phyloP scores from a whole-genome alignment of 1,140 invertebrate genomes.

The Hyposmocoma kahamanoa region DNA sequence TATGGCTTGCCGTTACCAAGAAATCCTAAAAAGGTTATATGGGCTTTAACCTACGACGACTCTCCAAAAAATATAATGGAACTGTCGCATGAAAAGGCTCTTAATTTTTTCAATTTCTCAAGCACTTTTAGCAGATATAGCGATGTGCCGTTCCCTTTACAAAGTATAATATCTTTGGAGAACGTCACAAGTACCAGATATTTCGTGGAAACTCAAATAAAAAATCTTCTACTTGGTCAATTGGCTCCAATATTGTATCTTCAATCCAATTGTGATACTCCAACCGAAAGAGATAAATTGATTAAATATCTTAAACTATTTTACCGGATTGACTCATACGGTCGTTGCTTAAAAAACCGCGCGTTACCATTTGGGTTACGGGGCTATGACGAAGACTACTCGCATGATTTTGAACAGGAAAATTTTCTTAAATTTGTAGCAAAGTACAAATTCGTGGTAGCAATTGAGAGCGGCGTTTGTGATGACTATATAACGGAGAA shows the following conservation, averaged over 20 bases:
- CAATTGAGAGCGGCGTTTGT: slow-evolving; percentile 85
- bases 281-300: slow-evolving; percentile 80
- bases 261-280: slow-evolving; percentile 83
- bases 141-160: not conserved
- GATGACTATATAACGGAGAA: slow-evolving; percentile 77
- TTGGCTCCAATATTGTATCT: slow-evolving; percentile 80
- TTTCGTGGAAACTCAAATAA: too few relatives aligned
- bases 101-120: not conserved
- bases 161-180: too few relatives aligned
- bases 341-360: slow-evolving; percentile 79
- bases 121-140: not conserved
- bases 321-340: slow-evolving; percentile 80
- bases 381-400: slow-evolving; percentile 57
- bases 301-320: slow-evolving; percentile 80
- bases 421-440: slow-evolving; percentile 77
- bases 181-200: too few relatives aligned
- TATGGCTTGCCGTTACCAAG: too few relatives aligned
- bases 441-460: slow-evolving; percentile 84
- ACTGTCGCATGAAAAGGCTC: not conserved
- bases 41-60: not conserved
- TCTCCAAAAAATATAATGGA: not conserved
- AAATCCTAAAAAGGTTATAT: too few relatives aligned
- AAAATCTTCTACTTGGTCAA: slow-evolving; percentile 67
- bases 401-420: slow-evolving; percentile 67
- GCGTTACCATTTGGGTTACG: slow-evolving; percentile 75